A percentile compares a stretch with the other conserved stretches of the same genome.
phyloP scores from a whole-genome alignment of 1,140 invertebrate species.

The Apis florea region DNA sequence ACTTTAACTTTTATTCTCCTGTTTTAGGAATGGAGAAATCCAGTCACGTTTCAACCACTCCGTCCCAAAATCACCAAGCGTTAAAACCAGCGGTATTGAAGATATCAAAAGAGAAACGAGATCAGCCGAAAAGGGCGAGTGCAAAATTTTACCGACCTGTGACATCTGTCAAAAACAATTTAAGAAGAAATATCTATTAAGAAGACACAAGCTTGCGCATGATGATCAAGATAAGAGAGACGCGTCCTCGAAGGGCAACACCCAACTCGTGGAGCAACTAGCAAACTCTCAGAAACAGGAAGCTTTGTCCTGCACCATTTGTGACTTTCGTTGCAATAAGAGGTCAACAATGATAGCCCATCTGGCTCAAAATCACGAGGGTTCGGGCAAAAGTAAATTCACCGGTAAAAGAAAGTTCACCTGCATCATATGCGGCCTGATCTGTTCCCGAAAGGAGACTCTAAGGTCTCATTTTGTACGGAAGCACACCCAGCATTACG shows the following conservation, averaged over 20 bases:
- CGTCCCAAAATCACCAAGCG: neutral
- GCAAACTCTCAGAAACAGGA: slow-evolving; percentile 39
- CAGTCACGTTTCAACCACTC: neutral
- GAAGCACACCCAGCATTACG: slow-evolving; percentile 76
- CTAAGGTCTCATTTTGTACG: slow-evolving; percentile 60
- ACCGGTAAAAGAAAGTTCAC: slow-evolving; percentile 17
- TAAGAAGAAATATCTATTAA: slow-evolving; percentile 40
- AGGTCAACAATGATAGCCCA: slow-evolving; percentile 53
- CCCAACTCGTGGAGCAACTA: neutral
- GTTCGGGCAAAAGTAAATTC: neutral
- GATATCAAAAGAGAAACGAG: neutral
- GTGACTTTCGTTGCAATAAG: slow-evolving; percentile 54
- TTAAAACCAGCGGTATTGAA: no score
- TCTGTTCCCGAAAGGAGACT: slow-evolving; percentile 47
- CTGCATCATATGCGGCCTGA: slow-evolving; percentile 40
- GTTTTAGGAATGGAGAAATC: slow-evolving; percentile 62
- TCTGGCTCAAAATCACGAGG: slow-evolving; percentile 39
- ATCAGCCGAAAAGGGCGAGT: neutral
- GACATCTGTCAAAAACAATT: slow-evolving; percentile 35
- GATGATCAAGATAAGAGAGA: neutral
- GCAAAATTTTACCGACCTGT: neutral
- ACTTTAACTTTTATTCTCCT: slow-evolving; percentile 50
- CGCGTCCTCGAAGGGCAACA: neutral
- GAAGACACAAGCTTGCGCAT: slow-evolving; percentile 64
- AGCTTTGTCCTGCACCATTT: slow-evolving; percentile 33